A percentile compares a stretch with the other conserved stretches of the same genome.
Evolutionary conservation across 2,113 vertebrate genomes (phyloP).

Genomic region (Coracopsis vasa): DNA sequence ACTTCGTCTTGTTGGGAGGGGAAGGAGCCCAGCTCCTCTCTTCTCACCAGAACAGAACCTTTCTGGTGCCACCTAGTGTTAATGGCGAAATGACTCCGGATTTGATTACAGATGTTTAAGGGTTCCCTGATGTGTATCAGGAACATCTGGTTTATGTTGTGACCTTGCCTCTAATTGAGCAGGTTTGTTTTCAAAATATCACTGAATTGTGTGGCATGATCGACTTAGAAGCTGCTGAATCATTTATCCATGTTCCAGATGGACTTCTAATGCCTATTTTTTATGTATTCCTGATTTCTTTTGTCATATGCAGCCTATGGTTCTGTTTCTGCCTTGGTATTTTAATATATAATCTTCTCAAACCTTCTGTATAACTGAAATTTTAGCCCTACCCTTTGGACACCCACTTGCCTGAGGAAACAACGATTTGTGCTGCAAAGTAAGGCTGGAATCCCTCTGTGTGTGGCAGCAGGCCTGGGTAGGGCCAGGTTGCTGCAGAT

Average conservation of each 20-base stretch:
- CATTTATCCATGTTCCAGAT: neutral
- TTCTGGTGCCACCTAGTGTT: slow-evolving; percentile 37
- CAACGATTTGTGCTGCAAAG: fast-evolving
- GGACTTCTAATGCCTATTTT: neutral
- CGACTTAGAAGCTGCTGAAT: neutral
- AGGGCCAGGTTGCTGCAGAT: neutral
- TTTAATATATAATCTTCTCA: neutral
- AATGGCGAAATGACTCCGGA: neutral
- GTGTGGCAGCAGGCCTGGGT: neutral
- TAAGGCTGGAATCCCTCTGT: neutral
- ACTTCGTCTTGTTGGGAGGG: neutral
- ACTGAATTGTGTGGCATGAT: neutral
- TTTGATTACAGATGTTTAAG: neutral
- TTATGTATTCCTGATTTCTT: neutral
- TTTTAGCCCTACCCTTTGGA: neutral
- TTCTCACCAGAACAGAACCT: neutral
- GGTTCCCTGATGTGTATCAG: neutral
- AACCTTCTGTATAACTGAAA: neutral
- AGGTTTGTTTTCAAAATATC: neutral
- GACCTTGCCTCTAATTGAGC: neutral
- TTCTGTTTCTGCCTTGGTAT: neutral
- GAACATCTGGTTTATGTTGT: neutral
- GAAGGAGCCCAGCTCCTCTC: neutral
- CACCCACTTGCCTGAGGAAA: neutral
- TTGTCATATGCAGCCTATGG: neutral